Evolutionary conservation across 2,797 vertebrate genomes (phyloP), one percentile per base, ranked within the genome.

Genomic region (Pteropus rufus): DNA sequence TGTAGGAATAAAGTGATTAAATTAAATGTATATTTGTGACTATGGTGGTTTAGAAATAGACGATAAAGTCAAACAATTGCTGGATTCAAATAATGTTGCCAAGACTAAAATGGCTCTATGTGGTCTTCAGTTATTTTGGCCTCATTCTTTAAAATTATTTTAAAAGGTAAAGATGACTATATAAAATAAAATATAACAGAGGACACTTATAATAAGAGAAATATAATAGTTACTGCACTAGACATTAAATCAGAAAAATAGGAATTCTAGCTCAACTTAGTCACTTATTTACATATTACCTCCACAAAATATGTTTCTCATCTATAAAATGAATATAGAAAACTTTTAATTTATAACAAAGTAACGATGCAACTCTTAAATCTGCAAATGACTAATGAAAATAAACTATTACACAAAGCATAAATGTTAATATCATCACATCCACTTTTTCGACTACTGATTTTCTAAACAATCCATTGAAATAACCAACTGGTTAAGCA

Each of bases 1-100:
- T 87, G 24, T 65, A 54, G 31, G 44, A 92, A 89, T 89, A 94
- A 88, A 96, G 44, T 69, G 44, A 94, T 89, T 97, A 70, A 56
- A 89, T 96, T 93, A 95, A 86, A 93, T 89, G 69, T 94, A 58
- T n/a, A 83, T 80, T 24, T 93, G 34, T 92, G 70, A 49, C 41
- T 44, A n/a, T 19, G 2, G 70, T 92, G 60, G 31, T 54, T 44
- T 84, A 84, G n/a, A 92, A 96, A 87, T 72, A 75, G 44, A 82
- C 6, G 3, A 54, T 90, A 31, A 95, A 34, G 93, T 89, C 72
- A 88, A 87, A 94, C 1, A 77, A 75, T 79, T 9, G 12, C 23
- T 91, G 82, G 10, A 14, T 49, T 97, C 44, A 77, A 82, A 93
- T 44, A 77, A 82, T 64, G 24, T 89, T 92, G 7, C 44, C 81